These are phyloP conservation scores for Xestoiulus laeticollis DNA, from an alignment of 2,888 invertebrate genomes.

Conservation along the genomic window DNA sequence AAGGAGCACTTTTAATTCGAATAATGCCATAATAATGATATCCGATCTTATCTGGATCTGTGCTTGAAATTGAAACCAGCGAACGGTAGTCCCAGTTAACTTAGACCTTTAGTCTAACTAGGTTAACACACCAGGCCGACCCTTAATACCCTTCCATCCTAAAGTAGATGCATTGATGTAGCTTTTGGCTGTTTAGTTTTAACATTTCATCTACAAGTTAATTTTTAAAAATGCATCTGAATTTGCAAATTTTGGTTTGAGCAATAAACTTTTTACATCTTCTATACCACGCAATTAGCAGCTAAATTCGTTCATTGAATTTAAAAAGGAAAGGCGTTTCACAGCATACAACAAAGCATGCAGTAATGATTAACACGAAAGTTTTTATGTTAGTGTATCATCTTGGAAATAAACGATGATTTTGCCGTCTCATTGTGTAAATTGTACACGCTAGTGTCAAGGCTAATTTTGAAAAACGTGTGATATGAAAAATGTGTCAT, in stretches of 20 bases:
- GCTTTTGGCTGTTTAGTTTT: neutral
- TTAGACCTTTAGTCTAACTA: conserved; percentile 1
- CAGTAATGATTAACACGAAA: neutral
- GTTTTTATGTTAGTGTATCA: neutral
- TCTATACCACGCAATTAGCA: neutral
- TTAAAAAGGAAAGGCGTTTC: neutral
- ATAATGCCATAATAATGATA: too few relatives aligned
- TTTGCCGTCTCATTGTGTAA: neutral
- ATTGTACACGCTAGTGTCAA: neutral
- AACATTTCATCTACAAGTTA: neutral
- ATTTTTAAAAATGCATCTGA: neutral
- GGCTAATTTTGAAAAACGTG: neutral
- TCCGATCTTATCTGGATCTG: neutral
- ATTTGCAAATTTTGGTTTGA: neutral
- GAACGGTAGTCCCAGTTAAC: neutral
- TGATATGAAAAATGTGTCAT: neutral
- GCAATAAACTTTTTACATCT: neutral
- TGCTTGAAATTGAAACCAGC: neutral
- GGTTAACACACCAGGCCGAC: neutral
- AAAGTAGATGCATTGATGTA: neutral
- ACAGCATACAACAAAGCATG: neutral
- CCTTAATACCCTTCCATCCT: neutral
- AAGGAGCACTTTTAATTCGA: neutral
- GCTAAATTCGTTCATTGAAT: neutral
- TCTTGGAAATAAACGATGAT: neutral